phyloP scores from a whole-genome alignment of 2,113 vertebrate species.

The Lepisosteus oculatus region DNA sequence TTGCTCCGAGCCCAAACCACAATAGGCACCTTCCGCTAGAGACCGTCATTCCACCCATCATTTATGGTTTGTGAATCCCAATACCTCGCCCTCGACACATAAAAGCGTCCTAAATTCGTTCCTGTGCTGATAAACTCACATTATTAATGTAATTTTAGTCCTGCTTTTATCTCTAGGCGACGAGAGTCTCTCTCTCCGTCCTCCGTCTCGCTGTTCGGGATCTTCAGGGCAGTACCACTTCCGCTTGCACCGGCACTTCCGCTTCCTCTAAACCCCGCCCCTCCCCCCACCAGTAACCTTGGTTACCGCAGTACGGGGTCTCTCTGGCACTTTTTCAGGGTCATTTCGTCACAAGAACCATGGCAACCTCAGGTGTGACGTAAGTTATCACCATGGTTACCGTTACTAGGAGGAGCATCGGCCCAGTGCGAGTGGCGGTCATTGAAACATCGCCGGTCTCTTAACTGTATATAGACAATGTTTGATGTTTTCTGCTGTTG shows the following conservation, averaged over 20 bases:
- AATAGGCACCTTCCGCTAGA: constrained; percentile 65
- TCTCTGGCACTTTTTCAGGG: constrained; percentile 56
- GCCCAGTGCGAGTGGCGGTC: not conserved
- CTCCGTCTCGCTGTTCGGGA: constrained; percentile 70
- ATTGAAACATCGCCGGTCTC: too few relatives aligned
- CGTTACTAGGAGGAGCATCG: constrained; percentile 54
- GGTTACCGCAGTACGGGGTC: constrained; percentile 61
- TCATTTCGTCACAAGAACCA: constrained; percentile 66
- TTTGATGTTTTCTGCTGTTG: too few relatives aligned
- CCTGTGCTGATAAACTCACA: constrained; percentile 56
- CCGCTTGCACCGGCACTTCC: constrained; percentile 76
- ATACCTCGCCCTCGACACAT: not conserved
- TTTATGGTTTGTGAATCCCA: constrained; percentile 15
- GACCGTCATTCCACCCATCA: constrained; percentile 30
- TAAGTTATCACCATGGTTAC: constrained; percentile 58
- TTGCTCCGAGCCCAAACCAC: constrained; percentile 63
- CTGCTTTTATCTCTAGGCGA: constrained; percentile 62
- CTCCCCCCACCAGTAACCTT: constrained; percentile 62
- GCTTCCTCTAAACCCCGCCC: constrained; percentile 72
- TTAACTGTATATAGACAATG: too few relatives aligned
- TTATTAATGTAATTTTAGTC: constrained; percentile 56
- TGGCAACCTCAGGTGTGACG: constrained; percentile 67
- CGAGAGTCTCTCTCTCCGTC: constrained; percentile 62
- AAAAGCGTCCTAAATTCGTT: constrained; percentile 7
- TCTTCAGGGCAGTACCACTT: constrained; percentile 79